A percentile compares a stretch with the other conserved stretches of the same genome.
phyloP scores from a whole-genome alignment of 2,113 vertebrate species.

The Fulica atra region DNA sequence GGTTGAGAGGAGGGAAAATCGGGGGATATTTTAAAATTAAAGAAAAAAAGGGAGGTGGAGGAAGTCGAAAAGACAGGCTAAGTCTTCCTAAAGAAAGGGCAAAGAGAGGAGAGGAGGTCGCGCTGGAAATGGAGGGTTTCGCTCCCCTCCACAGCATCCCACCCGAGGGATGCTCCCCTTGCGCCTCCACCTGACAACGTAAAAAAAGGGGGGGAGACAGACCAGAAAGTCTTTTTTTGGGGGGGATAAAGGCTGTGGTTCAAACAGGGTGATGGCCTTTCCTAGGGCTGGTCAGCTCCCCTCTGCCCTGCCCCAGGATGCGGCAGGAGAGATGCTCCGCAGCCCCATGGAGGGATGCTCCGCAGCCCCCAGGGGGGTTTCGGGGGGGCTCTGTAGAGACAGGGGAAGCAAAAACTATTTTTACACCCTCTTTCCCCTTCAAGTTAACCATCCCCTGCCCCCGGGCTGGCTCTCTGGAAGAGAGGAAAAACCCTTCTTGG shows the following conservation, averaged over 20 bases:
- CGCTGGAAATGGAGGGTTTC: not conserved
- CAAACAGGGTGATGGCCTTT: not conserved
- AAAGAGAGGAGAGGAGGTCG: not conserved
- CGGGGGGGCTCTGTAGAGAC: not conserved
- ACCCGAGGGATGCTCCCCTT: not conserved
- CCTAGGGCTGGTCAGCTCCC: accelerated
- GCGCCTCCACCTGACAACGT: not conserved
- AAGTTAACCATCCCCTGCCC: not conserved
- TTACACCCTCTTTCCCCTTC: not conserved
- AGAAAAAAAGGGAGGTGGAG: not conserved
- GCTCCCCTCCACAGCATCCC: not conserved
- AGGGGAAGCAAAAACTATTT: not conserved
- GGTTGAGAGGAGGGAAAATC: not conserved
- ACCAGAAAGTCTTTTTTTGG: not conserved
- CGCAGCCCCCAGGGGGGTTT: not conserved
- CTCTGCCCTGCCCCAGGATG: not conserved
- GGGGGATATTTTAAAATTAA: no score
- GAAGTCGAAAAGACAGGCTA: no score
- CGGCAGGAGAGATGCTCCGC: not conserved
- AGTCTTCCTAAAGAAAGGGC: not conserved
- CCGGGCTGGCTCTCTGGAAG: not conserved
- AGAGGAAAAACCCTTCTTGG: not conserved
- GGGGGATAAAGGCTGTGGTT: not conserved
- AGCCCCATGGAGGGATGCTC: not conserved
- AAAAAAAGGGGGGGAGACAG: no score